Evolutionary conservation across 2,888 invertebrate species (phyloP).

Genomic region (Dromius quadrimaculatus): DNA sequence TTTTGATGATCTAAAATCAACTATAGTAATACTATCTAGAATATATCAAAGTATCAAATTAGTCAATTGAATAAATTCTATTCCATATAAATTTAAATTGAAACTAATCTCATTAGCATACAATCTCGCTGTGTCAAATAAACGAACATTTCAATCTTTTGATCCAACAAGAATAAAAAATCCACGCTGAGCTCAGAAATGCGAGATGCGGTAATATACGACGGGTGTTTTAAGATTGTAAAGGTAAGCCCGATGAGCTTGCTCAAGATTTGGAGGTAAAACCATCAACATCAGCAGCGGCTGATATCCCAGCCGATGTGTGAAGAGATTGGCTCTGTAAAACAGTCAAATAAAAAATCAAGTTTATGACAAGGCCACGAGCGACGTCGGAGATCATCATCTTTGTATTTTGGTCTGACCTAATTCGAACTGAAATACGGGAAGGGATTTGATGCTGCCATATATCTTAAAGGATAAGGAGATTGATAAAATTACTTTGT

Average conservation of each 20-base stretch:
- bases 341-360: constrained; percentile 41
- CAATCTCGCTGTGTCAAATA: neutral
- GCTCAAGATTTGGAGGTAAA: neutral
- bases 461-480: too few species aligned
- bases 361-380: constrained; percentile 28
- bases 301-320: constrained; percentile 21
- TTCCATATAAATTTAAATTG: constrained; percentile 1
- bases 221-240: constrained; percentile 39
- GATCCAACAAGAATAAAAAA: neutral
- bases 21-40: neutral
- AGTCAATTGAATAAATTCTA: too few species aligned
- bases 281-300: neutral
- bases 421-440: neutral
- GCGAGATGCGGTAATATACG: constrained; percentile 29
- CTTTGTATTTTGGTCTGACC: neutral
- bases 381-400: neutral
- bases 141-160: constrained; percentile 10
- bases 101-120: constrained; percentile 12
- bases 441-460: too few species aligned
- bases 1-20: neutral
- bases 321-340: constrained; percentile 43
- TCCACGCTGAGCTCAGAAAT: neutral
- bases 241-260: constrained; percentile 35
- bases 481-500: too few species aligned
- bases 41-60: neutral